These are phyloP conservation scores for Emberiza fucata DNA, from an alignment of 2,113 vertebrate species.

Conservation along the genomic window DNA sequence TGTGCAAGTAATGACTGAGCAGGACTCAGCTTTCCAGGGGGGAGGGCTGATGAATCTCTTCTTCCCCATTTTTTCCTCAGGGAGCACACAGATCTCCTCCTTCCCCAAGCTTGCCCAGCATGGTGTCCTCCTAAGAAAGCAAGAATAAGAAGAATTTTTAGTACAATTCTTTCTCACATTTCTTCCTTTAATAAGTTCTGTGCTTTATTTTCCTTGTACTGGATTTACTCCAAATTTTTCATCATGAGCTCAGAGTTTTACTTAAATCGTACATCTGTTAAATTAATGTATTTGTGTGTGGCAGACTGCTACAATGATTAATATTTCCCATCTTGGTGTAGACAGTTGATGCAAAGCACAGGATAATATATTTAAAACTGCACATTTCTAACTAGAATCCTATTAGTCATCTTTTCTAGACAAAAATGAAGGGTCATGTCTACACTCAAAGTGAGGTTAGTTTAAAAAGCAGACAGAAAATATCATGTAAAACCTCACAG, in stretches of 20 bases:
- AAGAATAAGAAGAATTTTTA: background rate
- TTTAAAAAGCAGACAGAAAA: constrained; percentile 34
- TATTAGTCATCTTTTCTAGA: constrained; percentile 37
- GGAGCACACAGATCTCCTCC: background rate
- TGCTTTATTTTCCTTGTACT: background rate
- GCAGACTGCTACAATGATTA: constrained; percentile 8
- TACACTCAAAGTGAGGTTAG: background rate
- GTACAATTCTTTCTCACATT: background rate
- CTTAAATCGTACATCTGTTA: background rate
- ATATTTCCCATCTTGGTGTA: constrained; percentile 15
- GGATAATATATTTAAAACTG: background rate
- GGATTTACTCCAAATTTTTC: background rate
- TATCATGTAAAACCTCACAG: background rate
- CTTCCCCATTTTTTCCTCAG: background rate
- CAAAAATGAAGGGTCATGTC: constrained; percentile 3
- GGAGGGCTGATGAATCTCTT: background rate
- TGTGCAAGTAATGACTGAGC: background rate
- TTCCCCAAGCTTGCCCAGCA: background rate
- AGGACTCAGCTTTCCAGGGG: background rate
- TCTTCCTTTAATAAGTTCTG: background rate
- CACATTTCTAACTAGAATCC: background rate
- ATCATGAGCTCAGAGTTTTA: background rate
- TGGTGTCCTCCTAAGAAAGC: background rate
- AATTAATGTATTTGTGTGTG: constrained; percentile 3
- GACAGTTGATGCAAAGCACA: constrained; percentile 27